phyloP scores from a whole-genome alignment of 1,140 invertebrate species.

The Zaprionus ghesquierei region DNA sequence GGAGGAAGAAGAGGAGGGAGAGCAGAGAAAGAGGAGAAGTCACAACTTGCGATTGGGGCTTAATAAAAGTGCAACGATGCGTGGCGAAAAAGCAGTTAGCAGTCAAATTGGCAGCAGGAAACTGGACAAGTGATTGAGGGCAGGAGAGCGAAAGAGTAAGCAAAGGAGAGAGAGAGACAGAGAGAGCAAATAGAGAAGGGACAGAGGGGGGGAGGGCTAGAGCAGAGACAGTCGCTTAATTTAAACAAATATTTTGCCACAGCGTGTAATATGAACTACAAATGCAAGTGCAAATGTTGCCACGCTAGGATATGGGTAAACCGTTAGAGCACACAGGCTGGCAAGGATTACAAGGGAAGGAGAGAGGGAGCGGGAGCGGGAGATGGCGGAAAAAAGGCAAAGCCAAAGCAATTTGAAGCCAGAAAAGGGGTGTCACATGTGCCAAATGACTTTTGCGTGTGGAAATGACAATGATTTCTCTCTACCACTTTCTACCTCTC shows the following conservation, averaged over 20 bases:
- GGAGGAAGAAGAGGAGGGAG: not conserved
- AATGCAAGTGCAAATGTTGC: constrained; percentile 82
- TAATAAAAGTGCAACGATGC: constrained; percentile 71
- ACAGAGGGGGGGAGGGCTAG: not conserved
- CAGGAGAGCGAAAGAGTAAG: not conserved
- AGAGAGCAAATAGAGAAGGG: not conserved
- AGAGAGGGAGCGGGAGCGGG: constrained; percentile 3
- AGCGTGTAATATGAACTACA: constrained; percentile 79
- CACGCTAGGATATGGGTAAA: constrained; percentile 49
- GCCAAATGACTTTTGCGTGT: constrained; percentile 81
- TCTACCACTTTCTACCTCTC: constrained; percentile 23
- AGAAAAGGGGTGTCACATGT: constrained; percentile 77
- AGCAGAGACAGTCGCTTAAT: constrained; percentile 42
- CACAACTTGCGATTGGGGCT: constrained; percentile 44
- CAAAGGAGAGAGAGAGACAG: not conserved
- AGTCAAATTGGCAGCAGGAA: constrained; percentile 50
- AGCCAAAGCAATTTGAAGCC: constrained; percentile 75
- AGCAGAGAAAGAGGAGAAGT: constrained; percentile 1
- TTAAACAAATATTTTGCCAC: constrained; percentile 75
- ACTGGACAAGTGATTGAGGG: constrained; percentile 58
- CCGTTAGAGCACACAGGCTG: not conserved
- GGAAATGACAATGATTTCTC: constrained; percentile 80
- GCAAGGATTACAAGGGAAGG: constrained; percentile 1
- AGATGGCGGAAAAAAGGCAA: constrained; percentile 1
- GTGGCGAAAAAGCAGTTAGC: constrained; percentile 75